Evolutionary conservation across 2,113 vertebrate genomes (phyloP).

Genomic region (Psilopogon haemacephalus): DNA sequence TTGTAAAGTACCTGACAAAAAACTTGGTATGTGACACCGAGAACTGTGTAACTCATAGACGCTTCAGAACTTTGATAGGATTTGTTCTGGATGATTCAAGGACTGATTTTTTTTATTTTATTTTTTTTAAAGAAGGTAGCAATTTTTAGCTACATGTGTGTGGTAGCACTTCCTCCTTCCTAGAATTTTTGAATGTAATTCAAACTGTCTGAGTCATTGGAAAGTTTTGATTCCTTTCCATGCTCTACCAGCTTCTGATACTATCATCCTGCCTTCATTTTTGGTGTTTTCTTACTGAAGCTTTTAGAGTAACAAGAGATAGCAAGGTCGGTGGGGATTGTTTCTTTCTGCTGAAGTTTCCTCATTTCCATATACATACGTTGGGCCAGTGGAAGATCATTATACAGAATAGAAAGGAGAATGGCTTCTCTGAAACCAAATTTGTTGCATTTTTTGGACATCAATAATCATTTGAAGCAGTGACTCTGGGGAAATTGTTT

Average conservation of each 20-base stretch:
- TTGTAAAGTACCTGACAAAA: background rate
- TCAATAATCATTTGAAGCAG: background rate
- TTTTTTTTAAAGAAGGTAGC: background rate
- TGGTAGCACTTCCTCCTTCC: background rate
- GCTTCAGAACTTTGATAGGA: background rate
- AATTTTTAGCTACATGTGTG: background rate
- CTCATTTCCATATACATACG: background rate
- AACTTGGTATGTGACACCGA: background rate
- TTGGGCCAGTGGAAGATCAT: background rate
- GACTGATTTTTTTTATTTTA: too few relatives aligned
- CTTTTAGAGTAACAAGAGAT: background rate
- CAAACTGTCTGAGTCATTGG: background rate
- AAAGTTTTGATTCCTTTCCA: background rate
- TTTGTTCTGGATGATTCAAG: background rate
- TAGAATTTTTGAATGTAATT: background rate
- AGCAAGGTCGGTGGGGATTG: background rate
- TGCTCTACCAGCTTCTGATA: background rate
- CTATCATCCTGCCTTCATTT: background rate
- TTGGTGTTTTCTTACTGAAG: background rate
- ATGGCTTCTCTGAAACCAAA: background rate
- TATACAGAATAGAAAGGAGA: background rate
- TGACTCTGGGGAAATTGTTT: background rate
- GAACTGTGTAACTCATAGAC: background rate
- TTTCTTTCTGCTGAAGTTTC: background rate
- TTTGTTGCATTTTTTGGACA: background rate